Evolutionary conservation across 2,113 vertebrate genomes (phyloP), one percentile per base, ranked within the genome.

Genomic region (Austrofundulus limnaeus): DNA sequence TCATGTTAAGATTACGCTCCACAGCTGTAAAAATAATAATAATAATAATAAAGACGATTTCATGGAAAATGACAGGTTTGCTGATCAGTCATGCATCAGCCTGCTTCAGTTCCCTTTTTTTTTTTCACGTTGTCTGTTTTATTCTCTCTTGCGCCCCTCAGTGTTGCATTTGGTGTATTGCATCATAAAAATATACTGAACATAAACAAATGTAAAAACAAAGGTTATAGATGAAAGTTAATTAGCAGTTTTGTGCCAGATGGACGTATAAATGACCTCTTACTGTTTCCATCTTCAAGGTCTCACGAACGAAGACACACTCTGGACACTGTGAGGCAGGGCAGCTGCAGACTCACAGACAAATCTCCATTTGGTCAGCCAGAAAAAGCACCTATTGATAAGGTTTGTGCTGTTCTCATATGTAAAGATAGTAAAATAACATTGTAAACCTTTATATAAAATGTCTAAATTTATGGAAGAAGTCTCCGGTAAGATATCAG

Each of bases 231-330:
- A n/a, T n/a, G n/a, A n/a, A n/a, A n/a, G n/a, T 34, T 34, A 34
- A 34, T 34, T 34, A 9, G 31, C 31, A 34, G 31, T 8, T 34
- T 28, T n/a, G 28, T 28, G 28, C 28, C 28, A 28, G 28, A 7
- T 28, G 3, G 14, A 45, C 16, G 9, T 9, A 45, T 8, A 0
- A 45, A 19, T 34, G 20, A 20, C 21, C 5, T 49, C 47, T 3
- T 28, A 28, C 3, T 50, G 13, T 25, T n/a, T n/a, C n/a, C n/a
- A n/a, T 67, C 23, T 25, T 41, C 20, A 52, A 93, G 92, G 80
- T 80, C 84, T 73, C 92, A 92, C 23, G 92, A 93, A 63, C 84
- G 92, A 70, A 91, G 92, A 77, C 91, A 92, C 85, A 93, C 92
- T 23, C 68, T 92, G 85, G 91, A 92, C 78, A 89, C 59, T 12